Evolutionary conservation across 2,113 vertebrate species (phyloP), one percentile per base, ranked within the genome.

Genomic region (Nothoprocta pentlandii): DNA sequence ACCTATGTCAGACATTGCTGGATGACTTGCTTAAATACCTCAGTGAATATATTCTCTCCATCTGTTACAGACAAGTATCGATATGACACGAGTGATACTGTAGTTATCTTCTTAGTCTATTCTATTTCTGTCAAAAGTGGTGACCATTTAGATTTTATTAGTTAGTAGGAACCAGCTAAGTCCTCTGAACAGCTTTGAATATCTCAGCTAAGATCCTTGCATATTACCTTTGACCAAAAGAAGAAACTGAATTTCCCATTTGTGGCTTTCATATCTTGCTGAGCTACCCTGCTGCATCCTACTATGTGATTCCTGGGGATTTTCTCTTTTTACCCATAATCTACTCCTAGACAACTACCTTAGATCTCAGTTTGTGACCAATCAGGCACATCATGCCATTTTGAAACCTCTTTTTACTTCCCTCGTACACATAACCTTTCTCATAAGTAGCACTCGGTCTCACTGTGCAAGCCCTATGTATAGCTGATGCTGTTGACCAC

Each of bases 21-120:
- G n/a, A 77, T 87, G 62, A 82, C 79, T 95, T 97, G 64, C 87
- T 95, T 75, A 96, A 95, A 92, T 96, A 92, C 90, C 93, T 95
- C 71, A 95, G 28, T 36, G 96, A 97, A 93, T 93, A 80, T 93
- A 96, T 95, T 95, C 76, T 77, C 59, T 87, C 95, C 92, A 95
- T 97, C 94, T 97, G 89, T 91, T 96, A n/a, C 79, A 74, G 19
- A 70, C 90, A 58, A 41, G 58, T 16, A 90, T 46, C 81, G 67
- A 94, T 71, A 93, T 75, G 42, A 54, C 78, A 78, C 44, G 46
- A 46, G 66, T 11, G 28, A 54, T 78, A 49, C 19, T 71, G 76
- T 74, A 78, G 42, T 58, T 88, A 68, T 68, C 32, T 71, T 59
- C 23, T 91, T 87, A 77, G 63, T 71, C 47, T 78, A 51, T 63